These are phyloP conservation scores for Argyresthia goedartella DNA, from an alignment of 2,888 invertebrate species.

Conservation along the genomic window DNA sequence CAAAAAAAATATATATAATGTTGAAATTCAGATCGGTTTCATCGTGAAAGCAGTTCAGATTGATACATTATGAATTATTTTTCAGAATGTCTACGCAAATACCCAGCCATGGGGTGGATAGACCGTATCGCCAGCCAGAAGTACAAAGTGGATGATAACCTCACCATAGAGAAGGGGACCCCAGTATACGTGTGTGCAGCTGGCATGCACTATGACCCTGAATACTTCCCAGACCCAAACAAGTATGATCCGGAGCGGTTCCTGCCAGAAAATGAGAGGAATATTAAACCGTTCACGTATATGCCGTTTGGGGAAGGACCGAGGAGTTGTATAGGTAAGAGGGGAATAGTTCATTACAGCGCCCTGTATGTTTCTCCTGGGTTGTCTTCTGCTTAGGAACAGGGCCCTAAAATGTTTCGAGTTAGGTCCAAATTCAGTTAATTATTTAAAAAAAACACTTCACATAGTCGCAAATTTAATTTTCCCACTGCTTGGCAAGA, in stretches of 20 bases:
- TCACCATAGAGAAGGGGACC: conserved; percentile 30
- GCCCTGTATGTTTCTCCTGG: background rate
- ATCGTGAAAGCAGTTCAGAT: too few species aligned
- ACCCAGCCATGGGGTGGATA: conserved; percentile 27
- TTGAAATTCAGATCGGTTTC: too few species aligned
- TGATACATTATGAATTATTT: too few species aligned
- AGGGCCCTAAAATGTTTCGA: too few species aligned
- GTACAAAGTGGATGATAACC: conserved; percentile 27
- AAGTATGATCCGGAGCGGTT: conserved; percentile 14
- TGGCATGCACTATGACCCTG: conserved; percentile 14
- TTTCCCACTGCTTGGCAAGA: too few species aligned
- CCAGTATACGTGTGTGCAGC: conserved; percentile 28
- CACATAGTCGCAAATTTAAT: too few species aligned
- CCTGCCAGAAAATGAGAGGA: conserved; percentile 8
- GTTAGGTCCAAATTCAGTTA: too few species aligned
- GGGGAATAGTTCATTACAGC: background rate
- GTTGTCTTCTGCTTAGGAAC: background rate
- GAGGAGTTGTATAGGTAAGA: conserved; percentile 12
- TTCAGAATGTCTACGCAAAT: conserved; percentile 33
- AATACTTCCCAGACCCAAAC: conserved; percentile 11
- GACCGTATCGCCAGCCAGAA: conserved; percentile 19
- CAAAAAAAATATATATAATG: too few species aligned
- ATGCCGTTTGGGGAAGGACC: conserved; percentile 15
- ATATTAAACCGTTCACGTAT: conserved; percentile 10
- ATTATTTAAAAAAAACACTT: too few species aligned